Conservation (phyloP, 2,888 invertebrate species). For the Tachystola acroxantha region DNA sequence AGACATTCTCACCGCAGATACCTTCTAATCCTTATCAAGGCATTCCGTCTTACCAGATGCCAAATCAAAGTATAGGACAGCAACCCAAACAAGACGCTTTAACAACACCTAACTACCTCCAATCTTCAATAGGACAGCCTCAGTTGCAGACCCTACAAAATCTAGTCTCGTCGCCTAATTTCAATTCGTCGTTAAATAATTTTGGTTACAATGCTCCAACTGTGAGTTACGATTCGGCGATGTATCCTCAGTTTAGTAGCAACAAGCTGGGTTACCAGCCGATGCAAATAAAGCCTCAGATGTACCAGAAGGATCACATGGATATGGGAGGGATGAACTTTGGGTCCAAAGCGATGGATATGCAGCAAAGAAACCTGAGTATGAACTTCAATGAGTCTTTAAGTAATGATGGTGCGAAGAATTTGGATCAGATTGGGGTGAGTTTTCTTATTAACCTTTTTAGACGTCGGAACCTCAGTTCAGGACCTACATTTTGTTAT, state of each 20-base stretch:
- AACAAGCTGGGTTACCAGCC: conserved; percentile 48
- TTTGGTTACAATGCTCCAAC: conserved; percentile 44
- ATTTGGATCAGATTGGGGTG: conserved; percentile 43
- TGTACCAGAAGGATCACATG: conserved; percentile 41
- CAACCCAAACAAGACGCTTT: conserved; percentile 33
- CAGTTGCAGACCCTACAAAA: conserved; percentile 50
- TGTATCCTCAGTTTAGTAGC: conserved; percentile 61
- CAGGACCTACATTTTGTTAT: too few species aligned
- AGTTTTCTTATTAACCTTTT: too few species aligned
- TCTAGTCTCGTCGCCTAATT: conserved; percentile 48
- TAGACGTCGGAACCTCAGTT: too few species aligned
- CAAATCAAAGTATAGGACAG: conserved; percentile 26
- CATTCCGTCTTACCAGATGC: conserved; percentile 30
- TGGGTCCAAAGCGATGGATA: conserved; percentile 33
- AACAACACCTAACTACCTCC: conserved; percentile 34
- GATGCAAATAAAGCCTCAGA: conserved; percentile 38
- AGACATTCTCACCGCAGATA: conserved; percentile 33
- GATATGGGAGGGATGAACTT: conserved; percentile 39
- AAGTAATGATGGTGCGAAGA: conserved; percentile 30
- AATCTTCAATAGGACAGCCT: conserved; percentile 49
- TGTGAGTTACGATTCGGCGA: conserved; percentile 54
- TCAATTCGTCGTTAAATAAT: conserved; percentile 52
- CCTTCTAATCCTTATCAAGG: conserved; percentile 42
- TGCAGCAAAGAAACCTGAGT: conserved; percentile 40
- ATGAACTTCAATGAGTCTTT: conserved; percentile 38